A percentile compares a stretch with the other conserved stretches of the same genome.
Conservation (phyloP, 2,797 vertebrate species). For the Rhinogobio ventralis region DNA sequence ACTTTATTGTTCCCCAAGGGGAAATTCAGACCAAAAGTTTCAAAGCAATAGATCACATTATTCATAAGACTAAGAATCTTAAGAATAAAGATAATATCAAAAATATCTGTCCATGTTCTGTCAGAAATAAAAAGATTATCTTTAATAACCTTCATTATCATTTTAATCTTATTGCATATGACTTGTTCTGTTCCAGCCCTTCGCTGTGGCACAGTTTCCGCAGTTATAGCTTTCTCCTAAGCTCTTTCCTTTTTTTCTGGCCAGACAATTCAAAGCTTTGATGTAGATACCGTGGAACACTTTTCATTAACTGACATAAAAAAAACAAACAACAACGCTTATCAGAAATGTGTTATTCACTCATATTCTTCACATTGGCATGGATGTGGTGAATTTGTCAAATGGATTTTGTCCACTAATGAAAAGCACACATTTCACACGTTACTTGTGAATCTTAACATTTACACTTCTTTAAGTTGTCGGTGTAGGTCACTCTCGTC, state of each 20-base stretch:
- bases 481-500: not conserved
- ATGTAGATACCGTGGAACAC: not conserved
- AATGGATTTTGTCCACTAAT: conserved; percentile 12
- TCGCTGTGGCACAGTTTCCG: conserved; percentile 19
- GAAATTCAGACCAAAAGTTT: conserved; percentile 1
- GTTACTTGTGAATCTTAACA: conserved; percentile 29
- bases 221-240: conserved; percentile 40
- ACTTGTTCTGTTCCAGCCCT: conserved; percentile 9
- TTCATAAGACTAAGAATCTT: not conserved
- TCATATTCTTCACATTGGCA: conserved; percentile 39
- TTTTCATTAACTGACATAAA: conserved; percentile 43
- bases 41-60: not conserved
- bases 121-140: conserved; percentile 30
- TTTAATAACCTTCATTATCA: conserved; percentile 39
- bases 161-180: conserved; percentile 44
- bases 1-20: not conserved
- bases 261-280: not conserved
- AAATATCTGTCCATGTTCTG: conserved; percentile 8
- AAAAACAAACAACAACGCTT: conserved; percentile 6
- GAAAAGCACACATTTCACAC: conserved; percentile 33
- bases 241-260: conserved; percentile 15
- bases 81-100: conserved; percentile 1
- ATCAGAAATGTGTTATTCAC: conserved; percentile 33
- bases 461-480: conserved; percentile 5
- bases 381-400: conserved; percentile 25